These are phyloP conservation scores for Cochlearius cochlearius DNA, from an alignment of 2,113 vertebrate genomes.

Conservation along the genomic window DNA sequence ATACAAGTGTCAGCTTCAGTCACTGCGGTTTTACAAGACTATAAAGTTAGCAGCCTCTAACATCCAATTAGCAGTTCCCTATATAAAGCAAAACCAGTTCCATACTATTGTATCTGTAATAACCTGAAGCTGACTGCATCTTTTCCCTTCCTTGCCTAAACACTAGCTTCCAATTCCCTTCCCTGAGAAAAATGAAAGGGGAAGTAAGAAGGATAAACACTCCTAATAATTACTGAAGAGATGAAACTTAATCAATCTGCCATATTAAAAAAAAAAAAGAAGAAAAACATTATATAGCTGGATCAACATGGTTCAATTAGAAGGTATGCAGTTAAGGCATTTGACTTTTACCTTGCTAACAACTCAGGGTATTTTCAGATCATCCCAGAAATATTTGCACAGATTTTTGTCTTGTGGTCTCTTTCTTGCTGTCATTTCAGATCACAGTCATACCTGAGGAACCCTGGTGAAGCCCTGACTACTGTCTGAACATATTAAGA, in stretches of 20 bases:
- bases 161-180: background rate
- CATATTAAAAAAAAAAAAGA: background rate
- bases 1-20: slow-evolving; percentile 6
- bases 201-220: background rate
- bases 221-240: background rate
- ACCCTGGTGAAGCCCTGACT: background rate
- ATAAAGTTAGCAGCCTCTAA: slow-evolving; percentile 70
- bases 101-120: slow-evolving; percentile 24
- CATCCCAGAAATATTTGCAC: background rate
- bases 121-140: background rate
- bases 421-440: background rate
- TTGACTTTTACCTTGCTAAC: background rate
- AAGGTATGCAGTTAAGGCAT: background rate
- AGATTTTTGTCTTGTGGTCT: background rate
- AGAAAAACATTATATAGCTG: background rate
- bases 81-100: slow-evolving; percentile 48
- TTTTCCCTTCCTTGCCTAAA: background rate
- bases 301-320: background rate
- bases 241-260: background rate
- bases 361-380: background rate
- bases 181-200: background rate
- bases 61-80: slow-evolving; percentile 63
- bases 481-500: background rate
- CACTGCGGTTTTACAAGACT: slow-evolving; percentile 56
- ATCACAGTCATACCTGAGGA: background rate